phyloP scores from a whole-genome alignment of 2,113 vertebrate species.

The Megaptera novaeangliae region DNA sequence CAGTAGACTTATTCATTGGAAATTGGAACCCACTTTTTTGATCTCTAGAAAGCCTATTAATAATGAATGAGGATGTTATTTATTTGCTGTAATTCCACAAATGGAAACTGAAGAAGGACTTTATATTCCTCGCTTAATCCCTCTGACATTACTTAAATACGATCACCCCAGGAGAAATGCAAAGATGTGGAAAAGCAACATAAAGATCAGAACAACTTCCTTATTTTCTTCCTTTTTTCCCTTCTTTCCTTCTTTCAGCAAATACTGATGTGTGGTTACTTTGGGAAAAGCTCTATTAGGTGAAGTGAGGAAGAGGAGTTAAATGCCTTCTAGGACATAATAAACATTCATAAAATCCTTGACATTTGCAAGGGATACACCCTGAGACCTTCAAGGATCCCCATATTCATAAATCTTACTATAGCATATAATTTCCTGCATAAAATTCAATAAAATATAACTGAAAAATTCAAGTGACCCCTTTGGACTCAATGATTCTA shows the following conservation, averaged over 20 bases:
- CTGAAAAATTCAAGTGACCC: slow-evolving; percentile 46
- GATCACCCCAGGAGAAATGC: not conserved
- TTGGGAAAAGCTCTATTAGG: not conserved
- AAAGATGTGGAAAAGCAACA: not conserved
- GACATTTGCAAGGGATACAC: not conserved
- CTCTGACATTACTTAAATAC: slow-evolving; percentile 28
- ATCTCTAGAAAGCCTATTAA: slow-evolving; percentile 65
- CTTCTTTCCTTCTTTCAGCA: not conserved
- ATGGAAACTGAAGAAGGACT: slow-evolving; percentile 45
- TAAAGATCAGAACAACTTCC: not conserved
- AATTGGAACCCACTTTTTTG: slow-evolving; percentile 66
- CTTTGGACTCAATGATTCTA: slow-evolving; percentile 49
- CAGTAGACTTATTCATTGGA: slow-evolving; percentile 68
- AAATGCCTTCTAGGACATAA: not conserved
- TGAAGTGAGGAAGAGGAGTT: not conserved
- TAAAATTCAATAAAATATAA: slow-evolving; percentile 53
- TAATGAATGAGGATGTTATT: slow-evolving; percentile 67
- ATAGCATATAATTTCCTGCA: slow-evolving; percentile 27
- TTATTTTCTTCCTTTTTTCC: not conserved
- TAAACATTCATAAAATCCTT: slow-evolving; percentile 50
- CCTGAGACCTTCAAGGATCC: slow-evolving; percentile 16
- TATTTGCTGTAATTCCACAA: slow-evolving; percentile 61
- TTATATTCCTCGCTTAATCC: not conserved
- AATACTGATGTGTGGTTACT: not conserved
- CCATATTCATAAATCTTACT: slow-evolving; percentile 28